These are phyloP conservation scores for Dryobotodes eremita DNA, from an alignment of 2,888 invertebrate genomes.

Conservation along the genomic window DNA sequence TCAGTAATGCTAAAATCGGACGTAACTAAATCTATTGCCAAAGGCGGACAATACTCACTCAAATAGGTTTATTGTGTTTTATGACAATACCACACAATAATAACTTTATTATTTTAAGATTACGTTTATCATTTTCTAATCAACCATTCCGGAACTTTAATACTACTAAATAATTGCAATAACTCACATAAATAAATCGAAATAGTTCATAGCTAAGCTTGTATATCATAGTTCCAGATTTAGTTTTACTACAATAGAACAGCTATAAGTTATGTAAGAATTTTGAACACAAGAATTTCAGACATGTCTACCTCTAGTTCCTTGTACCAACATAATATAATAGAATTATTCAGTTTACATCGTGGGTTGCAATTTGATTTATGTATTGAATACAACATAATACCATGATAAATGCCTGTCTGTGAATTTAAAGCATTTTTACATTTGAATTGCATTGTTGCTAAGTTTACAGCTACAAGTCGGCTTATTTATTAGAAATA, in stretches of 20 bases:
- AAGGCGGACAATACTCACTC: conserved; percentile 6
- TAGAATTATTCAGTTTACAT: conserved; percentile 25
- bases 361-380: conserved; percentile 30
- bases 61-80: conserved; percentile 17
- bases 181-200: conserved; percentile 39
- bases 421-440: neutral
- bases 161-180: conserved; percentile 38
- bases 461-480: neutral
- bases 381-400: conserved; percentile 41
- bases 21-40: conserved; percentile 3
- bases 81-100: neutral
- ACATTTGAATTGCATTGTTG: conserved; percentile 8
- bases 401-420: conserved; percentile 25
- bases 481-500: neutral
- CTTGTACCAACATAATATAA: conserved; percentile 39
- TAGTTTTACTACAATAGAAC: conserved; percentile 41
- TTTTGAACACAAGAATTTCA: conserved; percentile 46
- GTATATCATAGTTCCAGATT: conserved; percentile 29
- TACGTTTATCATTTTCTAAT: neutral
- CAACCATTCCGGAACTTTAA: conserved; percentile 27
- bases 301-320: conserved; percentile 51
- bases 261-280: conserved; percentile 47
- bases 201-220: conserved; percentile 15
- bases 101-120: conserved; percentile 6
- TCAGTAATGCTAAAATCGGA: neutral